A percentile compares a stretch with the other conserved stretches of the same genome.
phyloP scores from a whole-genome alignment of 2,797 vertebrate species.

The Pterois miles region DNA sequence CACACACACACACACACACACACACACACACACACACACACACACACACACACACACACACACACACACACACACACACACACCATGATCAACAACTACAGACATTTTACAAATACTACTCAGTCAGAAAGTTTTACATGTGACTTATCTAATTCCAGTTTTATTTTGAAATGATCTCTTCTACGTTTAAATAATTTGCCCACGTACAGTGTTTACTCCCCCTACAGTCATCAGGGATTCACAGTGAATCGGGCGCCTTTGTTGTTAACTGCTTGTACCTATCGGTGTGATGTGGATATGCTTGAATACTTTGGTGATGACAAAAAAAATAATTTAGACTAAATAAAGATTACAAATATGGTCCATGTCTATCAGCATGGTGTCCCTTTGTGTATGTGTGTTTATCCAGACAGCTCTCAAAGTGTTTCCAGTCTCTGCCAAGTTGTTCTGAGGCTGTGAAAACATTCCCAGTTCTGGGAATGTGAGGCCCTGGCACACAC shows the following conservation, averaged over 20 bases:
- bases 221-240: not conserved
- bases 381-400: slow-evolving; percentile 25
- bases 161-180: slow-evolving; percentile 13
- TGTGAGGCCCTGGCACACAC: slow-evolving; percentile 47
- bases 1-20: slow-evolving; percentile 57
- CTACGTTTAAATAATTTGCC: not conserved
- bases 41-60: slow-evolving; percentile 41
- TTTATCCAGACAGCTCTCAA: slow-evolving; percentile 60
- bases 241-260: not conserved
- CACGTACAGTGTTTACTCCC: not conserved
- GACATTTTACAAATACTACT: slow-evolving; percentile 20
- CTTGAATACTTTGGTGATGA: not conserved
- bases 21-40: slow-evolving; percentile 48
- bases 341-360: slow-evolving; percentile 5
- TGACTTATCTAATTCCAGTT: slow-evolving; percentile 14
- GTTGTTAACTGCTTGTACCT: not conserved
- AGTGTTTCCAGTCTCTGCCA: slow-evolving; percentile 73
- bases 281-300: not conserved
- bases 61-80: slow-evolving; percentile 29
- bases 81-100: slow-evolving; percentile 40
- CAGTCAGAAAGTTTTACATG: slow-evolving; percentile 30
- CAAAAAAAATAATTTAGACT: slow-evolving; percentile 9
- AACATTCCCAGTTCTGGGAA: slow-evolving; percentile 80
- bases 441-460: slow-evolving; percentile 78
- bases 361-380: slow-evolving; percentile 17